Conservation (phyloP, 2,888 invertebrate species). For the Zootermopsis nevadensis region DNA sequence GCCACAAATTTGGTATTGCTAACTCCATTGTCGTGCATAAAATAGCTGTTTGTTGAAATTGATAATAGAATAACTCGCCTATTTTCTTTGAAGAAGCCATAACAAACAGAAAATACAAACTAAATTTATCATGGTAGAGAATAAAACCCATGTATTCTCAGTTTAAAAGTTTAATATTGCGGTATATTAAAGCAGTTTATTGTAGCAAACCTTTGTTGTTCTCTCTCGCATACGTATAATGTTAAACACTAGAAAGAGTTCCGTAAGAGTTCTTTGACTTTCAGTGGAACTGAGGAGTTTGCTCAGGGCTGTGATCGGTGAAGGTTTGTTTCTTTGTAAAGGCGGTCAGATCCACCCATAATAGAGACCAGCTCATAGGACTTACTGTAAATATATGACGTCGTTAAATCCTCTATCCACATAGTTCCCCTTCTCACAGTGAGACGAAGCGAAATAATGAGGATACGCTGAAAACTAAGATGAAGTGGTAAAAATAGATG, state of each 20-base stretch:
- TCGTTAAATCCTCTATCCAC: conserved; percentile 5
- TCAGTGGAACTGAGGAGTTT: background rate
- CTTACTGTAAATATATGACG: conserved; percentile 9
- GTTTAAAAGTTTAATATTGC: too few relatives aligned
- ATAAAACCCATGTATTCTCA: too few relatives aligned
- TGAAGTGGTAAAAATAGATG: background rate
- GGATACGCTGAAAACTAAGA: background rate
- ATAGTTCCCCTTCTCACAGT: background rate
- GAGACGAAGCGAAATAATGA: background rate
- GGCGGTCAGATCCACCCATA: background rate
- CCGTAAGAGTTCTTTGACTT: background rate
- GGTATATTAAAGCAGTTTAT: too few relatives aligned
- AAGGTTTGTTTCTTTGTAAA: conserved; percentile 1
- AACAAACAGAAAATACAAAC: too few relatives aligned
- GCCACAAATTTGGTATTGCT: too few relatives aligned
- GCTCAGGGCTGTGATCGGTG: background rate
- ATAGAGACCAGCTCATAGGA: background rate
- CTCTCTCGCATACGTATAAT: background rate
- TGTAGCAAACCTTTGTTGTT: background rate
- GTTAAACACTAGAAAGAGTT: background rate
- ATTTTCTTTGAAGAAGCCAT: too few relatives aligned
- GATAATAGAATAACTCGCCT: too few relatives aligned
- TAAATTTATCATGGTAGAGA: too few relatives aligned
- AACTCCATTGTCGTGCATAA: too few relatives aligned
- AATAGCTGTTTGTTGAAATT: too few relatives aligned